Evolutionary conservation across 2,113 vertebrate species (phyloP), one percentile per base, ranked within the genome.

Genomic region (Pagrus major): DNA sequence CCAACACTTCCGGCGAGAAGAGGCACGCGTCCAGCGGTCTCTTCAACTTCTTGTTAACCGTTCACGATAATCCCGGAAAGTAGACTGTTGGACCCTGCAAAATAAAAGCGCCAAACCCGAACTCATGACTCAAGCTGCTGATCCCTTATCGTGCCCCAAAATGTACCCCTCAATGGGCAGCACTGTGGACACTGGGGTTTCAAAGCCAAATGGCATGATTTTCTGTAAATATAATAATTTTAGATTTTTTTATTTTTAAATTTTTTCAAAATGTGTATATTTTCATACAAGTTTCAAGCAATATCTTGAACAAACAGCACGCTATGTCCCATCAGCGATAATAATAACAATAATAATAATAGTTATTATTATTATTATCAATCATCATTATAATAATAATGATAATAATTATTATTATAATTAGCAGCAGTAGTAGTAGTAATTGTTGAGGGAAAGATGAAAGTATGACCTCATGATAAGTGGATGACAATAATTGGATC

Each of bases 1-100:
- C 66, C 51, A 92, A 95, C 95, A 97, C 96, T 97, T 97, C 96
- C 96, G 95, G 93, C 92, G 94, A 93, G 92, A 94, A 88, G 89
- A 91, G 93, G 95, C 95, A 94, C 95, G 95, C 80, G 76, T 78
- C 83, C 83, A 81, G 66, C 69, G 25, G 58, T 0, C 14, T 37
- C 29, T 44, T 76, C 23, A 84, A 79, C 49, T 12, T 77, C 12
- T 0, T 5, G 46, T 21, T 8, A 33, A 18, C 31, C 2, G 8
- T 23, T 49, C 15, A 15, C 41, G 3, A 49, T 1, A 5, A 23
- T 5, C 10, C 63, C 71, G 76, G 78, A 78, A 78, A 11, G 0
- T 0, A 2, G 15, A 23, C 42, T 1, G 15, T 14, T 18, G 0
- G 39, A 7, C 0, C 46, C 49, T 81, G 2, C 71, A 74, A 77